phyloP scores from a whole-genome alignment of 1,140 invertebrate genomes.

The Heliothis subflexa region DNA sequence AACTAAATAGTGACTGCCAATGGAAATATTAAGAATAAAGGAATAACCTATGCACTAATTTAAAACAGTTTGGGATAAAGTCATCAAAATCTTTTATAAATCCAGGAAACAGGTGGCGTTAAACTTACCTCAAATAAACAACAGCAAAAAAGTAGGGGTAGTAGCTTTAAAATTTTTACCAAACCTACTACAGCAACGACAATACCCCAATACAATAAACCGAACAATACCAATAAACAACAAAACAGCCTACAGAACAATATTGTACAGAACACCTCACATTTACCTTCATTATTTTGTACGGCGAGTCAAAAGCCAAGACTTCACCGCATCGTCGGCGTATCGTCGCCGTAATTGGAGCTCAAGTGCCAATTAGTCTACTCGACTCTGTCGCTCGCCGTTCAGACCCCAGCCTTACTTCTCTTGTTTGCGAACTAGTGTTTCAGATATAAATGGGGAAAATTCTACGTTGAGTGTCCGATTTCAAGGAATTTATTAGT shows the following conservation, averaged over 20 bases:
- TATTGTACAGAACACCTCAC: constrained; percentile 24
- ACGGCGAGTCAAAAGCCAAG: constrained; percentile 41
- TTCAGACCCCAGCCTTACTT: constrained; percentile 62
- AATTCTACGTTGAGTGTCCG: constrained; percentile 30
- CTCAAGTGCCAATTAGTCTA: constrained; percentile 81
- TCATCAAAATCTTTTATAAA: no score
- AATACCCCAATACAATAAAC: no score
- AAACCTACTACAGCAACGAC: no score
- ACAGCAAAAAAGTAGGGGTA: no score
- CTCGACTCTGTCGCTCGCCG: constrained; percentile 62
- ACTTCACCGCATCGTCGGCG: constrained; percentile 47
- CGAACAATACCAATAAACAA: constrained; percentile 5
- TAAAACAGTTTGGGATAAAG: no score
- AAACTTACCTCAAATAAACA: no score
- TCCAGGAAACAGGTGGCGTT: no score
- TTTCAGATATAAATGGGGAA: constrained; percentile 21
- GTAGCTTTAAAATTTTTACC: no score
- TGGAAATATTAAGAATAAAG: no score
- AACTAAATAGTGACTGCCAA: no score
- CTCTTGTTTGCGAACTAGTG: constrained; percentile 51
- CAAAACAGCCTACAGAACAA: neutral
- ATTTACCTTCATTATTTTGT: constrained; percentile 45
- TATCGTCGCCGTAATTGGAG: constrained; percentile 78
- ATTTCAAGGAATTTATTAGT: constrained; percentile 23
- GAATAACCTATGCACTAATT: no score